A percentile compares a stretch with the other conserved stretches of the same genome.
Evolutionary conservation across 2,797 vertebrate genomes (phyloP).

Genomic region (Schizopygopsis malacanthus): DNA sequence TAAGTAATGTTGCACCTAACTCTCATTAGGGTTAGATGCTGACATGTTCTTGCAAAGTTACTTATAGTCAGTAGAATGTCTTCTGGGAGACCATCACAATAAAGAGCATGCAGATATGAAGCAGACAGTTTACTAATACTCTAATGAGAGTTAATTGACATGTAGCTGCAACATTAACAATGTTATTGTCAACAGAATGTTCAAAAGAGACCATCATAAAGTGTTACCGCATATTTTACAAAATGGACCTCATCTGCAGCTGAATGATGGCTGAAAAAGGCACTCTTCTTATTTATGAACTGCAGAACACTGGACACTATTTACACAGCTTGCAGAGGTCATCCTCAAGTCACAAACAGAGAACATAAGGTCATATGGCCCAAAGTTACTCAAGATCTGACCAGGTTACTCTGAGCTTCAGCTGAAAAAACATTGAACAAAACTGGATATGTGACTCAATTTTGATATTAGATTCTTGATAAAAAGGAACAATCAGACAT

Average conservation of each 20-base stretch:
- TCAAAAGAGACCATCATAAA: too few relatives aligned
- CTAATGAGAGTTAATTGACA: too few relatives aligned
- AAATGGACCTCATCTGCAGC: neutral
- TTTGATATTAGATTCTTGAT: neutral
- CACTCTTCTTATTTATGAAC: neutral
- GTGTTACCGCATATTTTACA: neutral
- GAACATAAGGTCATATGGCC: neutral
- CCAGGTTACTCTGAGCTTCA: neutral
- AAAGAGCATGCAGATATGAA: neutral
- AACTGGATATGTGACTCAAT: neutral
- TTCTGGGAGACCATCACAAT: neutral
- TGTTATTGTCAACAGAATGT: too few relatives aligned
- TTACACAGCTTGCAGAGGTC: constrained; percentile 45
- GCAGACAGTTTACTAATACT: neutral
- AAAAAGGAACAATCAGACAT: neutral
- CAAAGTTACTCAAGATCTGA: constrained; percentile 1
- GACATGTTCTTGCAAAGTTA: too few relatives aligned
- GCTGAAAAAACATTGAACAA: constrained; percentile 15
- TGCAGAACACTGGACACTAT: neutral
- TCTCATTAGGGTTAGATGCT: neutral
- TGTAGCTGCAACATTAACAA: too few relatives aligned
- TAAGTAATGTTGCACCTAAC: neutral
- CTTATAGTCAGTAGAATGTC: neutral
- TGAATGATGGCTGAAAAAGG: neutral
- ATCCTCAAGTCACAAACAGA: constrained; percentile 10